These are phyloP conservation scores for Tethya wilhelma DNA, from an alignment of 37 sponge, comb jelly and placozoan genomes.

Conservation along the genomic window DNA sequence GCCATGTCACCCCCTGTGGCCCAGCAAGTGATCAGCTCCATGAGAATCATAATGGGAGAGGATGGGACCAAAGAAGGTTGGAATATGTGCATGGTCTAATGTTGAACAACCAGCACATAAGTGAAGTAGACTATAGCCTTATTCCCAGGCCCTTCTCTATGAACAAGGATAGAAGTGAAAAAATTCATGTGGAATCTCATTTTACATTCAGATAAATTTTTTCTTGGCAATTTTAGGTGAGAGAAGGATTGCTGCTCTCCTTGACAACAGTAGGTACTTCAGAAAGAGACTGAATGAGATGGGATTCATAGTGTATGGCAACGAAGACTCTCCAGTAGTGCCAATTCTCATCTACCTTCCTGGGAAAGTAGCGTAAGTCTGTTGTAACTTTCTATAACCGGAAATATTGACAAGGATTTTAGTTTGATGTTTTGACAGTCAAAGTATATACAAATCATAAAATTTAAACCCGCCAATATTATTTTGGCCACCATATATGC, in stretches of 20 bases:
- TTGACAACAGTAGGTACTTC: constrained; percentile 92
- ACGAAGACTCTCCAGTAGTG: constrained; percentile 78
- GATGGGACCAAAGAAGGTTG: constrained; percentile 93
- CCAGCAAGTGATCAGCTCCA: constrained; percentile 72
- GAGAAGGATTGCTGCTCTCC: constrained; percentile 62
- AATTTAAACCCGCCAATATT: too few relatives aligned
- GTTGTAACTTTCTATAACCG: too few relatives aligned
- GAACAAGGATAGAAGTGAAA: too few relatives aligned
- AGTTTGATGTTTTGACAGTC: too few relatives aligned
- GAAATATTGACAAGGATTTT: too few relatives aligned
- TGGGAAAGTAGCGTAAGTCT: constrained; percentile 49
- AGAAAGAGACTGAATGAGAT: constrained; percentile 78
- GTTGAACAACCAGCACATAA: too few relatives aligned
- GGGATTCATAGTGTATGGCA: constrained; percentile 92
- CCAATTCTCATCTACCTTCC: constrained; percentile 68
- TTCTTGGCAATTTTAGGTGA: constrained; percentile 43
- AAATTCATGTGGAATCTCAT: too few relatives aligned
- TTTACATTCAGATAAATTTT: not conserved
- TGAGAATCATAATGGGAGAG: constrained; percentile 90
- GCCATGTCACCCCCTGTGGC: constrained; percentile 86
- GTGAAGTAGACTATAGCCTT: too few relatives aligned
- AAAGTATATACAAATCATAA: too few relatives aligned
- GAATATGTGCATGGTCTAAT: too few relatives aligned
- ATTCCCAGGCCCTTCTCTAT: too few relatives aligned
- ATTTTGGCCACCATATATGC: too few relatives aligned